These are phyloP conservation scores for Acipenser transmontanus DNA, from an alignment of 2,797 vertebrate species.

Conservation along the genomic window DNA sequence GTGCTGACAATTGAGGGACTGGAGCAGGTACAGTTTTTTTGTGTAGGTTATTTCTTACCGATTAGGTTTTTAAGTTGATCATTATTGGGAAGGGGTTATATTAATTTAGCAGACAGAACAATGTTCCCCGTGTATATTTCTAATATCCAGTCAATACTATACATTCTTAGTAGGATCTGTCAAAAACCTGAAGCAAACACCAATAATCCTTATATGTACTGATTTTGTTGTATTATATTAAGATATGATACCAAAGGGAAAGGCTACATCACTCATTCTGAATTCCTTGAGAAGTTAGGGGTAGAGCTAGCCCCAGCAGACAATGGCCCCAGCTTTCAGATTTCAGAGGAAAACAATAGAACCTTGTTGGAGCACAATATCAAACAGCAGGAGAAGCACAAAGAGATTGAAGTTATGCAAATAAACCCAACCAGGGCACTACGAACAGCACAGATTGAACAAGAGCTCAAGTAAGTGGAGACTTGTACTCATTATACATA, in stretches of 20 bases:
- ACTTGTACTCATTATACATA: not conserved
- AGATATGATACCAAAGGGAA: conserved; percentile 58
- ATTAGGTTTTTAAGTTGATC: too few relatives aligned
- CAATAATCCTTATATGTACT: too few relatives aligned
- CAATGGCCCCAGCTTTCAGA: conserved; percentile 27
- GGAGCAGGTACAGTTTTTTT: too few relatives aligned
- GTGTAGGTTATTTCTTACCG: too few relatives aligned
- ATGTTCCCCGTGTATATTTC: too few relatives aligned
- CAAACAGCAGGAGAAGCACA: conserved; percentile 35
- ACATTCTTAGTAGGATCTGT: too few relatives aligned
- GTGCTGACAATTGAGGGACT: too few relatives aligned
- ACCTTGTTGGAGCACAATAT: conserved; percentile 37
- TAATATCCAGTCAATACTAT: too few relatives aligned
- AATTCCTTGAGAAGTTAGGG: conserved; percentile 53
- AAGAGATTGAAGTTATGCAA: conserved; percentile 28
- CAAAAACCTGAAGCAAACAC: too few relatives aligned
- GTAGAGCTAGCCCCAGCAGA: conserved; percentile 23
- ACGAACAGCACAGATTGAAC: conserved; percentile 22
- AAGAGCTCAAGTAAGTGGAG: conserved; percentile 41
- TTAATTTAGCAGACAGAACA: too few relatives aligned
- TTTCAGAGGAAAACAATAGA: conserved; percentile 22
- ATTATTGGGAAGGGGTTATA: too few relatives aligned
- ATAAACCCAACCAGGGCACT: conserved; percentile 11
- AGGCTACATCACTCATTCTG: conserved; percentile 50
- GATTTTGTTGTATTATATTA: conserved; percentile 8